These are phyloP conservation scores for Plecturocebus donacophilus DNA, from an alignment of 2,113 vertebrate species.

Conservation along the genomic window DNA sequence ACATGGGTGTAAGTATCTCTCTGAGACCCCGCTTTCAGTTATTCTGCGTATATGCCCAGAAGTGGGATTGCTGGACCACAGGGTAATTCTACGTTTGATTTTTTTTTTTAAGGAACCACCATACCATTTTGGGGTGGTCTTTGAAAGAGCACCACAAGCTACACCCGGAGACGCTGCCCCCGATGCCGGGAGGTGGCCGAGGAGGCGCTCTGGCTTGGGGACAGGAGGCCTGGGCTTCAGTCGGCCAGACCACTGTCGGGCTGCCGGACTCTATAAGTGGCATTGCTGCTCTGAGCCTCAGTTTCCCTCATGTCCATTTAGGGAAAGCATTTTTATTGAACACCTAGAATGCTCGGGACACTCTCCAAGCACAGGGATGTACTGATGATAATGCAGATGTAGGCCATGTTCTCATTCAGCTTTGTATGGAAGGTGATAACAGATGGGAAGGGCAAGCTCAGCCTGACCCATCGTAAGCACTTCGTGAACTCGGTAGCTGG, in stretches of 20 bases:
- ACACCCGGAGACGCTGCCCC: not conserved
- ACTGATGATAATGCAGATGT: not conserved
- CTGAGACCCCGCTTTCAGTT: not conserved
- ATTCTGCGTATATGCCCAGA: not conserved
- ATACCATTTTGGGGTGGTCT: not conserved
- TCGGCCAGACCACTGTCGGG: not conserved
- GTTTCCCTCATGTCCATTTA: not conserved
- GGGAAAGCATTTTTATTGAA: not conserved
- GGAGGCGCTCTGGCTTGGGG: not conserved
- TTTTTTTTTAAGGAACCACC: not conserved
- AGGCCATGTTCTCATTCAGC: not conserved
- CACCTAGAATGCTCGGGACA: not conserved
- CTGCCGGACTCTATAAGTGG: rapidly evolving
- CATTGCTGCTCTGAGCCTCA: not conserved
- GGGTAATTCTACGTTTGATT: not conserved
- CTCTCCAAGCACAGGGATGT: not conserved
- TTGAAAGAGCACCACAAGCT: not conserved
- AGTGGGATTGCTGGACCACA: not conserved
- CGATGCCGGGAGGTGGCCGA: not conserved
- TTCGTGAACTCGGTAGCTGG: not conserved
- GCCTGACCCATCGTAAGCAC: not conserved
- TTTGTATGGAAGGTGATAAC: not conserved
- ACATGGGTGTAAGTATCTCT: not conserved
- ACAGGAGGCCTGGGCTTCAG: not conserved
- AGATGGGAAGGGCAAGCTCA: not conserved